A percentile compares a stretch with the other conserved stretches of the same genome.
Evolutionary conservation across 1,140 invertebrate species (phyloP).

Genomic region (Eupristina koningsbergeri): DNA sequence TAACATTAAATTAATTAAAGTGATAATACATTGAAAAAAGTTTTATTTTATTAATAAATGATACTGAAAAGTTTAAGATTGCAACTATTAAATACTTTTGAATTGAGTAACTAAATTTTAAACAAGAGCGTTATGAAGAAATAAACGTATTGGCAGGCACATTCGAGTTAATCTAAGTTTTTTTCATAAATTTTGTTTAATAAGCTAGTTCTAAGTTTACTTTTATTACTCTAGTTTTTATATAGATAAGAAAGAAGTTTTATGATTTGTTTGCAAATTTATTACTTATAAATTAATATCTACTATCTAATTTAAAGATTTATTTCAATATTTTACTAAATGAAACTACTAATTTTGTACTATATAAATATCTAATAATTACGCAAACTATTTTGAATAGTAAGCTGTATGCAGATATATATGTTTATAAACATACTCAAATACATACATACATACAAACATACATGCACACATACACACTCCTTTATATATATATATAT

Average conservation of each 20-base stretch:
- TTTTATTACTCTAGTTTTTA: conserved; percentile 53
- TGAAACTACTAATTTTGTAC: conserved; percentile 44
- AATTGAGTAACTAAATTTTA: conserved; percentile 65
- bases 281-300: conserved; percentile 47
- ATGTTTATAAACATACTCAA: background rate
- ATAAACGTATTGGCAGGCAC: conserved; percentile 72
- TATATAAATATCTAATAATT: conserved; percentile 45
- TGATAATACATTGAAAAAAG: background rate
- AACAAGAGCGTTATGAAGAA: conserved; percentile 71
- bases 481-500: background rate
- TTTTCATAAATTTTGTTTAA: conserved; percentile 43
- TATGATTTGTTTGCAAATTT: conserved; percentile 39
- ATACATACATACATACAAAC: background rate
- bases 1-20: background rate
- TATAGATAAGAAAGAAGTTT: conserved; percentile 53
- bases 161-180: conserved; percentile 70
- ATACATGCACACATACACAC: background rate
- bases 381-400: conserved; percentile 40
- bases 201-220: conserved; percentile 50
- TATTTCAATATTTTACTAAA: conserved; percentile 42
- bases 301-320: conserved; percentile 46
- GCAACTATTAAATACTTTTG: conserved; percentile 65
- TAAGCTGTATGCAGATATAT: background rate
- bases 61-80: background rate
- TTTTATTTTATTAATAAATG: background rate